Base-by-base conservation (phyloP, 2,888 invertebrate species). In the Drosophila neonasuta region DNA sequence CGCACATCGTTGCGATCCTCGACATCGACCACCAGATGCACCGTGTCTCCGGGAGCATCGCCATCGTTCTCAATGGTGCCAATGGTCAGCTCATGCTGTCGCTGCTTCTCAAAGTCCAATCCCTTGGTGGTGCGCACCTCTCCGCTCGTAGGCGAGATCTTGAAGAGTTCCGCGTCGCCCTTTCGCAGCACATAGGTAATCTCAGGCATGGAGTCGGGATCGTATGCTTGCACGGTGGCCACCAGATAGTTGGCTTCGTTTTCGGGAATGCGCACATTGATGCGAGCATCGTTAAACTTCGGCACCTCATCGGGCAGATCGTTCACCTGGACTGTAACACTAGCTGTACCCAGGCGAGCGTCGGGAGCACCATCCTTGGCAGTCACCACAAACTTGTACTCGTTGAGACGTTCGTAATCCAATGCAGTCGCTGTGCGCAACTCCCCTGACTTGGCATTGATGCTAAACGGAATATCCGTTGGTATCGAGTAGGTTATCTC, bases 1-100 rank as follows among this genome's bases (percentile, higher is more conserved):
- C 96, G 94, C 77, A 96, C 95, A 90, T 97, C 97, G 90, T 97
- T 97, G 74, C 95, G 94, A 89, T 97, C 97, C 93, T 96, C 91
- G 0, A 91, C 91, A n/a, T 90, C 88, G 8, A 91, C 80, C 2
- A 86, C 72, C 3, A 90, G 66, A 70, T 94, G 95, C 3, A 96
- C 95, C 0, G 95, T 95, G 36, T 96, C 94, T 0, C 95, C 95
- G 0, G 93, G 92, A 2, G 92, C 92, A 24, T 94, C 93, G 0
- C 93, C 93, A 69, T 93, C 93, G 86, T 97, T 97, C 89, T 97
- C 97, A 67, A 95, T 92, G 0, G 97, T 97, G 0, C 97, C 97
- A 2, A 97, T 93, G 2, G 95, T 91, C 0, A 97, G 90, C 62
- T 95, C 93, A 80, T 97, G 95, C 46, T 94, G 93, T 20, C 92